Base-by-base conservation (phyloP, 2,888 invertebrate genomes). In the Melitaea athalia region DNA sequence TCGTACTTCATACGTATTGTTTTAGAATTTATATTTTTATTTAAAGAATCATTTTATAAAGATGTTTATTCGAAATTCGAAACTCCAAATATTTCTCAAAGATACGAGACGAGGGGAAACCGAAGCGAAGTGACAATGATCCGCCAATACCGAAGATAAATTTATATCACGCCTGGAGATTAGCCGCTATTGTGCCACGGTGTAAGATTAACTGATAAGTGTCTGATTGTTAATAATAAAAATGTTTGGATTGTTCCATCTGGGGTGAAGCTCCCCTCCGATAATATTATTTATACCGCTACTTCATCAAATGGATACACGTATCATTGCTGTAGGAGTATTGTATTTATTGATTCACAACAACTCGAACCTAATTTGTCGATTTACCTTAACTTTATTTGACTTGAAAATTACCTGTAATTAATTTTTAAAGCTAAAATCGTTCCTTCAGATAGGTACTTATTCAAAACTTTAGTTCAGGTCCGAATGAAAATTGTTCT, bases 191-290 rank as follows among this genome's bases (percentile, higher is more conserved):
- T 92, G 92, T 91, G 79, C 76, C 77, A 79, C 84, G 79, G 89
- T 88, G 89, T 88, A 89, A 92, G 92, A 92, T 92, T 91, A 91
- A 90, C 88, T 89, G 92, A 92, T 92, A 92, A 91, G 91, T 91
- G 89, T 87, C 85, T 86, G 76, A 85, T 87, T 81, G 87, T 86
- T 89, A 91, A 91, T 91, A 91, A 91, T 91, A 92, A 87, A 76
- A 79, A 87, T 90, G 89, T 90, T 88, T 88, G 78, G 84, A 82
- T 83, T 80, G 77, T 68, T 75, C 74, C 76, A 76, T 77, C 77
- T 79, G 75, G 81, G 85, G 83, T 77, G 76, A 75, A 67, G 71
- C 76, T 76, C 79, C 80, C 77, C 73, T 76, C 71, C 67, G 42
- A 77, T 77, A 77, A 79, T 81, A 83, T 82, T 83, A 85, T 85